phyloP scores from a whole-genome alignment of 2,113 vertebrate species.

The Stigmatopora argus region DNA sequence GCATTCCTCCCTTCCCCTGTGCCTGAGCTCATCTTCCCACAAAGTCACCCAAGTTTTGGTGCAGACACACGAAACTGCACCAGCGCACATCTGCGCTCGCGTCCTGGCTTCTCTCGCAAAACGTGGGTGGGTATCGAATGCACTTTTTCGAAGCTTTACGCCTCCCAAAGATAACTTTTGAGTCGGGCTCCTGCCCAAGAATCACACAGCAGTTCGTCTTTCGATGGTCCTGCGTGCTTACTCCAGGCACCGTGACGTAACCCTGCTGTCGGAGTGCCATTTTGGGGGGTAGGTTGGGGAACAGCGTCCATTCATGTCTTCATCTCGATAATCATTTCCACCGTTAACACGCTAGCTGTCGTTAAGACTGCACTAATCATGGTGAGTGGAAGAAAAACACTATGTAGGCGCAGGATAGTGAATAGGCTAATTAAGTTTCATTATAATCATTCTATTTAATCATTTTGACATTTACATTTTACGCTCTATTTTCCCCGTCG shows the following conservation, averaged over 20 bases:
- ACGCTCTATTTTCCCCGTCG: not conserved
- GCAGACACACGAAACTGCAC: slow-evolving; percentile 22
- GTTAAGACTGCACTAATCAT: slow-evolving; percentile 53
- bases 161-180: slow-evolving; percentile 54
- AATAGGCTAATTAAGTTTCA: slow-evolving; percentile 17
- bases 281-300: slow-evolving; percentile 8
- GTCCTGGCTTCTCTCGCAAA: slow-evolving; percentile 19
- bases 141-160: slow-evolving; percentile 23
- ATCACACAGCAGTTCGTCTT: slow-evolving; percentile 37
- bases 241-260: slow-evolving; percentile 51
- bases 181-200: slow-evolving; percentile 47
- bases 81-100: slow-evolving; percentile 11
- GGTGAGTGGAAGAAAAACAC: slow-evolving; percentile 22
- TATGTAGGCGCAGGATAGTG: slow-evolving; percentile 15
- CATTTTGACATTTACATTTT: slow-evolving; percentile 20
- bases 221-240: slow-evolving; percentile 37
- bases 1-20: slow-evolving; percentile 54
- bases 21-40: slow-evolving; percentile 58
- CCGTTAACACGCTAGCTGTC: slow-evolving; percentile 58
- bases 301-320: slow-evolving; percentile 44
- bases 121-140: slow-evolving; percentile 36
- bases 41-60: slow-evolving; percentile 31
- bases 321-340: slow-evolving; percentile 58
- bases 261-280: slow-evolving; percentile 34
- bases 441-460: slow-evolving; percentile 8